phyloP scores from a whole-genome alignment of 1,140 invertebrate genomes.

The Anagrus nilaparvatae region DNA sequence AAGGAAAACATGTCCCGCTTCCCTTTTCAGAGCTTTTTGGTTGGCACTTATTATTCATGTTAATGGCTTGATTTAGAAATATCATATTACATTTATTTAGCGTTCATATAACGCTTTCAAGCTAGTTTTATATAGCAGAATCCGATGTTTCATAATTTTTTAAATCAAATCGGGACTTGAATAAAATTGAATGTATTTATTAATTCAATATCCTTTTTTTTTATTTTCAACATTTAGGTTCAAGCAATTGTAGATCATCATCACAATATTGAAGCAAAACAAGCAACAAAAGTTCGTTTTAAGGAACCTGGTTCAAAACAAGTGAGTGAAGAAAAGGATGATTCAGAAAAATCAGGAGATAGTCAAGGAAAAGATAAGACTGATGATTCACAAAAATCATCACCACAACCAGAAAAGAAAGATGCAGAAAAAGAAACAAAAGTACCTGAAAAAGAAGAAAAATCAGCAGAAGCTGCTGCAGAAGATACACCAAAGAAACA shows the following conservation, averaged over 20 bases:
- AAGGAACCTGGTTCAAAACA: constrained; percentile 53
- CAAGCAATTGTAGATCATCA: constrained; percentile 87
- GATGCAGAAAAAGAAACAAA: constrained; percentile 33
- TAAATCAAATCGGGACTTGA: too few species aligned
- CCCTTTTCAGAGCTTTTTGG: constrained; percentile 35
- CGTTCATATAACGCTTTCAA: constrained; percentile 33
- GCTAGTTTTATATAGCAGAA: too few species aligned
- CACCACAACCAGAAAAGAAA: constrained; percentile 30
- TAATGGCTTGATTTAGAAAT: constrained; percentile 29
- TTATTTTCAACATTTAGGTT: constrained; percentile 61
- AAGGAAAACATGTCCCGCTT: too few species aligned
- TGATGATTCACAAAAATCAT: constrained; percentile 22
- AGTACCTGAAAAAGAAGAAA: constrained; percentile 30
- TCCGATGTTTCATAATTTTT: too few species aligned
- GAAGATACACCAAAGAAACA: constrained; percentile 18
- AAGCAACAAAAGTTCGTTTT: constrained; percentile 76
- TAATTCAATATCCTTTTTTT: too few species aligned
- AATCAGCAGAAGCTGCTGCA: constrained; percentile 18
- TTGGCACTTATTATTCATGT: constrained; percentile 37
- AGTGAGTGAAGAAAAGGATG: constrained; percentile 24
- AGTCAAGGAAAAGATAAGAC: constrained; percentile 22
- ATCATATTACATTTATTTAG: constrained; percentile 28
- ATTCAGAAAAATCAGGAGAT: constrained; percentile 24
- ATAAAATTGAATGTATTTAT: too few species aligned
- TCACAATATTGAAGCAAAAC: constrained; percentile 62